Evolutionary conservation across 1,140 invertebrate genomes (phyloP), one percentile per base, ranked within the genome.

Genomic region (Chlorops oryzae): DNA sequence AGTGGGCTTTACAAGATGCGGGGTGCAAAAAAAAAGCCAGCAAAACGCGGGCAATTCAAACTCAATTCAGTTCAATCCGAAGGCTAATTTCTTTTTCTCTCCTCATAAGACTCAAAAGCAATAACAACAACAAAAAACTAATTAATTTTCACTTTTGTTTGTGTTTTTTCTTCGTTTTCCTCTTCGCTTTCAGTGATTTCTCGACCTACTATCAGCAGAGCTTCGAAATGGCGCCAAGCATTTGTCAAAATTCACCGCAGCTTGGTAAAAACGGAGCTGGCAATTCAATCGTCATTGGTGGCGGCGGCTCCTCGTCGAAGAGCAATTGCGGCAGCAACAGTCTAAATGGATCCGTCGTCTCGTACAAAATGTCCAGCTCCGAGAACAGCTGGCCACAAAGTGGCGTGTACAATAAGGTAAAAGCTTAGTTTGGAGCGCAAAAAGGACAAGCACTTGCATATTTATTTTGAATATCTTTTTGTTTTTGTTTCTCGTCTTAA

Each of bases 311-410:
- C 5, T 23, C 21, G 9, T 35, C 21, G 39, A 50, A 45, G 2
- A 62, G 63, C 23, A 68, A 69, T 41, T 69, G 61, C 38, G 65
- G 65, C 9, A 62, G 54, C 40, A 68, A 55, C 51, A 69, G 65
- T 35, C 43, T 69, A 12, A 69, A 65, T 18, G 65, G 65, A 25
- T 70, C 66, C 27, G 41, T 69, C 55, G 63, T 65, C 25, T 69
- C 65, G 22, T 70, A 70, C 45, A 70, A 70, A 45, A 69, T 70
- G 34, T 47, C 50, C 27, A 65, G 62, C 32, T 70, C 66, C 13
- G 66, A 70, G 21, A 65, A 66, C 56, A 70, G 66, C 38, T 70
- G 66, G 66, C 64, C 66, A 0, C 66, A 70, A 46, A 57, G 58
- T n/a, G n/a, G n/a, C 0, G 52, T 65, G 6, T 66, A 54, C 20